Evolutionary conservation across 1,140 invertebrate genomes (phyloP), one percentile per base, ranked within the genome.

Genomic region (Drosophila bocki): DNA sequence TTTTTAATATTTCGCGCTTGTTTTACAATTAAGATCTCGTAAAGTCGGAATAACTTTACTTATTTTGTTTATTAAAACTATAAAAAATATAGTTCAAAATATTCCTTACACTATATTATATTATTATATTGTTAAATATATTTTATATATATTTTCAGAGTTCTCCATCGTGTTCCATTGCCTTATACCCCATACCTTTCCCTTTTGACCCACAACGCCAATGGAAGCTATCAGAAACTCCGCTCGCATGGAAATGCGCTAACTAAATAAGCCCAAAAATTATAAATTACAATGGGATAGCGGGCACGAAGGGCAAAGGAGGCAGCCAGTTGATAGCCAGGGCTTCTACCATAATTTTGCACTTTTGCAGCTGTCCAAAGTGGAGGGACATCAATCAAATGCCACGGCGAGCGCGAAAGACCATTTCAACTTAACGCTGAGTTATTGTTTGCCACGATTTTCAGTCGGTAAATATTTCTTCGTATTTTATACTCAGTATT

Each of bases 351-450:
- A 83, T 51, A 65, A 59, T 65, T 86, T 70, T 86, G 67, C 79
- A 80, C 68, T 87, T 86, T 80, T 79, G 62, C 79, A 82, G 83
- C 83, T 82, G 83, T 87, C 79, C 80, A 42, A 35, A 42, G 50
- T 29, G 48, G 65, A 64, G 29, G 56, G 53, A 86, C 79, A 86
- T 86, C 83, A 86, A 86, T 86, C 83, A 86, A 86, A 86, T 82
- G 83, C 79, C 79, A 82, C 56, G 79, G 62, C 60, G 63, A 75
- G 33, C 13, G 33, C 15, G 51, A 54, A 63, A 45, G 70, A 63
- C 61, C 68, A 80, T 82, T 86, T 79, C 69, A 86, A 81, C 79
- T 70, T 77, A 75, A 51, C 75, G 62, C 65, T 76, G 62, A 76
- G 75, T 78, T 78, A 78, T 78, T 68, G 69, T 61, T 68, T 39